Conservation (phyloP, 2,888 invertebrate species). For the Maniola hyperantus region DNA sequence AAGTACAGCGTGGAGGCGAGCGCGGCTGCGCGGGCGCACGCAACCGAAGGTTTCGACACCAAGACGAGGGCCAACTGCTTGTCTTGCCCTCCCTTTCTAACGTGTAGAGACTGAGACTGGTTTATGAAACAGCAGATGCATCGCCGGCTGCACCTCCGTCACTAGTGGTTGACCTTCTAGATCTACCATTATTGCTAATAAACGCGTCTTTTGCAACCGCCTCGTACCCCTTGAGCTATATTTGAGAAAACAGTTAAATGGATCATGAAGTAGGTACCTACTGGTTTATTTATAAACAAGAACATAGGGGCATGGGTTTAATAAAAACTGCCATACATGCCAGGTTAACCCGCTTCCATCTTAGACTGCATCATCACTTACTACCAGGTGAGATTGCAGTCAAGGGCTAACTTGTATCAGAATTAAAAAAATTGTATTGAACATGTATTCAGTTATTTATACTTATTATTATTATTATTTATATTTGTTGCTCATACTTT, state of each 20-base stretch:
- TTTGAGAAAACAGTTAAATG: slow-evolving; percentile 38
- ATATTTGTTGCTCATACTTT: too few species aligned
- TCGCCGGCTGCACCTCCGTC: slow-evolving; percentile 54
- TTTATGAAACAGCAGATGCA: slow-evolving; percentile 50
- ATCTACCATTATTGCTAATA: slow-evolving; percentile 75
- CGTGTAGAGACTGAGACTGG: slow-evolving; percentile 40
- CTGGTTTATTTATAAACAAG: not conserved
- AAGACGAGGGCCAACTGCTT: slow-evolving; percentile 57
- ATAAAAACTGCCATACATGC: too few species aligned
- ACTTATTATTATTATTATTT: too few species aligned
- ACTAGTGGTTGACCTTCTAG: slow-evolving; percentile 74
- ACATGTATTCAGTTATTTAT: too few species aligned
- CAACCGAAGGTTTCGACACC: slow-evolving; percentile 73
- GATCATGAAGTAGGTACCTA: not conserved
- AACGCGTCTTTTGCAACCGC: slow-evolving; percentile 70
- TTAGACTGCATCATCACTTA: too few species aligned
- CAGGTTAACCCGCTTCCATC: too few species aligned
- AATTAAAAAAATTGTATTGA: too few species aligned
- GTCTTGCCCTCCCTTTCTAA: slow-evolving; percentile 58
- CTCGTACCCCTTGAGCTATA: slow-evolving; percentile 62
- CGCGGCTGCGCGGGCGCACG: slow-evolving; percentile 59
- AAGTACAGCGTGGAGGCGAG: slow-evolving; percentile 57
- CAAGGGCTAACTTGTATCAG: too few species aligned
- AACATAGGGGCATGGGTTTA: too few species aligned
- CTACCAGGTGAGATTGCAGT: too few species aligned